Percentiles rank a stretch among this genome's conserved stretches.
These are phyloP conservation scores for Trichogramma dendrolimi DNA, from an alignment of 2,888 invertebrate species.

Conservation along the genomic window DNA sequence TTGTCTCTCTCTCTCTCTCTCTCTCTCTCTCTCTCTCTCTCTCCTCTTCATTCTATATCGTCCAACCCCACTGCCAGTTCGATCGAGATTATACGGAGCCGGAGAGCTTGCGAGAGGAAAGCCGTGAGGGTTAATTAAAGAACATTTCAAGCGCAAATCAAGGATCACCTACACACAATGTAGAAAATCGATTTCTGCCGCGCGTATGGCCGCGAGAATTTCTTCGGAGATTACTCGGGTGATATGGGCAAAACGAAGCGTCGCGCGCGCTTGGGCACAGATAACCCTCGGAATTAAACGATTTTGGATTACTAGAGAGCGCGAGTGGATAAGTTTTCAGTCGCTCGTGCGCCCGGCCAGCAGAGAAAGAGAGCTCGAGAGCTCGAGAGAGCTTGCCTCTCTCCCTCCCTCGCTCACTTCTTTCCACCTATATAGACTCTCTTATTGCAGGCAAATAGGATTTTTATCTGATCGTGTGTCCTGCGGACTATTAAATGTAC, in stretches of 20 bases:
- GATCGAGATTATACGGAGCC: constrained; percentile 43
- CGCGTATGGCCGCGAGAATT: not conserved
- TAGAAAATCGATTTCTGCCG: constrained; percentile 19
- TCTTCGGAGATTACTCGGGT: constrained; percentile 3
- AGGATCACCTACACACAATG: constrained; percentile 28
- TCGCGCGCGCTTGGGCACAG: constrained; percentile 11
- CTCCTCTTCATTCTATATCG: not conserved
- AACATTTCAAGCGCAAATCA: constrained; percentile 38
- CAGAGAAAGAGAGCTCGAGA: not conserved
- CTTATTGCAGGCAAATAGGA: constrained; percentile 12
- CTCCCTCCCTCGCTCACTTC: not conserved
- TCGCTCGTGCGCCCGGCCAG: too few species aligned
- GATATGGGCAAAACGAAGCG: constrained; percentile 1
- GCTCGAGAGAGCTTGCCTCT: constrained; percentile 6
- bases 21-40: constrained; percentile 2
- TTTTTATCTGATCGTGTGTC: constrained; percentile 14
- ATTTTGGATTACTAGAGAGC: too few species aligned
- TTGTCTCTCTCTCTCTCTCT: constrained; percentile 9
- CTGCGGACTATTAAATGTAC: too few species aligned
- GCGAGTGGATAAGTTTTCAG: too few species aligned
- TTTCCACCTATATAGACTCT: not conserved
- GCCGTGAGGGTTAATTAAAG: constrained; percentile 42
- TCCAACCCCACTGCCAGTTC: constrained; percentile 17
- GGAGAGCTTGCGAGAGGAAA: constrained; percentile 30
- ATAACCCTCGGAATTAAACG: too few species aligned